A percentile compares a stretch with the other conserved stretches of the same genome.
Conservation (phyloP, 2,888 invertebrate species). For the Chloroclystis v-ata region DNA sequence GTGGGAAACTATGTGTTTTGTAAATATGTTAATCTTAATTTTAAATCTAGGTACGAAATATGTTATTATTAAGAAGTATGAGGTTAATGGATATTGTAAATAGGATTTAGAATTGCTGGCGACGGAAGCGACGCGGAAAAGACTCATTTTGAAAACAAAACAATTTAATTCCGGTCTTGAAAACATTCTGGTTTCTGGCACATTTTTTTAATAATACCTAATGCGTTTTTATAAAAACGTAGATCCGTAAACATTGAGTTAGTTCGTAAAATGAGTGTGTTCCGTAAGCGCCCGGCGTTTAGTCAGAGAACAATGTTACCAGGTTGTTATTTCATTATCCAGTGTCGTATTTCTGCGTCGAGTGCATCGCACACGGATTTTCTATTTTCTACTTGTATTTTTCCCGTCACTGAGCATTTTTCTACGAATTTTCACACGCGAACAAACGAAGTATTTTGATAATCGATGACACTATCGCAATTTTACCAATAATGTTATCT, state of each 20-base stretch:
- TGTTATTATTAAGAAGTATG: slow-evolving; percentile 43
- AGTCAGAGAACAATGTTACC: slow-evolving; percentile 51
- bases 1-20: slow-evolving; percentile 53
- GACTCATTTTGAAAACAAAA: too few species aligned
- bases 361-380: slow-evolving; percentile 15
- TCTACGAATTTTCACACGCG: slow-evolving; percentile 16
- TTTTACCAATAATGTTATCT: neutral
- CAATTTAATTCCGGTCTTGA: too few species aligned
- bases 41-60: slow-evolving; percentile 42
- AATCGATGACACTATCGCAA: slow-evolving; percentile 5
- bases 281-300: neutral
- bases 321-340: slow-evolving; percentile 37
- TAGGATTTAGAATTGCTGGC: slow-evolving; percentile 56
- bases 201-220: too few species aligned
- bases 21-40: slow-evolving; percentile 38
- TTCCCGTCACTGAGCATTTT: too few species aligned
- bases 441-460: slow-evolving; percentile 11
- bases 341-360: slow-evolving; percentile 34
- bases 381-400: slow-evolving; percentile 23
- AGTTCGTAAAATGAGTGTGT: neutral
- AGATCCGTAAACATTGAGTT: too few species aligned
- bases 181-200: too few species aligned
- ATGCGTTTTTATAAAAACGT: too few species aligned
- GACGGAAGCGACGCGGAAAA: neutral
- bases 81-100: slow-evolving; percentile 65